Evolutionary conservation across 2,113 vertebrate genomes (phyloP).

Genomic region (Ciconia boyciana): DNA sequence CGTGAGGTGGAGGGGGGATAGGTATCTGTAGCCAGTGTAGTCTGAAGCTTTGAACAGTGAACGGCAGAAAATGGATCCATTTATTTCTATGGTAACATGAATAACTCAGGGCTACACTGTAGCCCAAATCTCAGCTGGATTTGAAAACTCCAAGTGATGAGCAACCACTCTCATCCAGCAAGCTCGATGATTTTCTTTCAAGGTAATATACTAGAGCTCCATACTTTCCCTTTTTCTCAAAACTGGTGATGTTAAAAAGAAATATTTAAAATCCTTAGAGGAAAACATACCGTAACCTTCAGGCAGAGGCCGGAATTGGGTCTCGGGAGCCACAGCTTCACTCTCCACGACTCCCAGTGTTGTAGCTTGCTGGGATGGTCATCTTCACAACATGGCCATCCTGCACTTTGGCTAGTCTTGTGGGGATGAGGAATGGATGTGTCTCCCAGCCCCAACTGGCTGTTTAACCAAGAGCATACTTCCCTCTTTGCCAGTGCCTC

Average conservation of each 20-base stretch:
- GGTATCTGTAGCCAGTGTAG: neutral
- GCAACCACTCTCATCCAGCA: neutral
- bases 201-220: neutral
- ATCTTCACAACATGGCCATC: neutral
- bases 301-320: neutral
- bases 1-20: neutral
- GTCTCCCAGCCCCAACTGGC: neutral
- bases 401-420: neutral
- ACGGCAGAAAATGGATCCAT: neutral
- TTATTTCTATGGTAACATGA: conserved; percentile 41
- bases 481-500: neutral
- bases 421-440: neutral
- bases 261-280: neutral
- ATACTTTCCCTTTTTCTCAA: neutral
- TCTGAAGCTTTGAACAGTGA: neutral
- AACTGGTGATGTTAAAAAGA: neutral
- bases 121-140: neutral
- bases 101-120: neutral
- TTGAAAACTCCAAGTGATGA: neutral
- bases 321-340: neutral
- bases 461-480: neutral
- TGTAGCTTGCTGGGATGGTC: neutral
- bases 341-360: accelerated
- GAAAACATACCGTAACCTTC: neutral
- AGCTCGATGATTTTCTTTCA: neutral